A percentile compares a stretch with the other conserved stretches of the same genome.
Evolutionary conservation across 2,797 vertebrate species (phyloP).

Genomic region (Staurois parvus): DNA sequence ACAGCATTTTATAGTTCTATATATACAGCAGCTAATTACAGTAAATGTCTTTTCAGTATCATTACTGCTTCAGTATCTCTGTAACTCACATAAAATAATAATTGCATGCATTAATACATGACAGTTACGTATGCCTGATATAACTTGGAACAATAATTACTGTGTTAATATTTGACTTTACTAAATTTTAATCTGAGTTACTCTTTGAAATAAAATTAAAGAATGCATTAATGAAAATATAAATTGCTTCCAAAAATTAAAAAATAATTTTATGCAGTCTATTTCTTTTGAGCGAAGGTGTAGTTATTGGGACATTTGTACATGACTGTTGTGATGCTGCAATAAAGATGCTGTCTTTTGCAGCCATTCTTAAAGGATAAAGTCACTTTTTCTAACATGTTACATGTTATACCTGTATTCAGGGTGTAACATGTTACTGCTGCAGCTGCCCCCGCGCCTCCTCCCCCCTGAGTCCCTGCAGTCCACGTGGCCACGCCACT

Average conservation of each 20-base stretch:
- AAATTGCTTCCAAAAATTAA: background rate
- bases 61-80: background rate
- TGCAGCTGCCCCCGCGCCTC: no score
- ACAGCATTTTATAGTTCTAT: background rate
- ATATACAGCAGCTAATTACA: background rate
- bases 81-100: background rate
- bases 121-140: slow-evolving; percentile 5
- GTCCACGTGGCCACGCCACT: no score
- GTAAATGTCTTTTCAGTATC: slow-evolving; percentile 4
- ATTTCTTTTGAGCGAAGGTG: background rate
- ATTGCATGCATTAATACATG: slow-evolving; percentile 2
- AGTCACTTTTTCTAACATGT: no score
- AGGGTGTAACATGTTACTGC: no score
- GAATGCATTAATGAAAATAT: background rate
- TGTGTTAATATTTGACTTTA: background rate
- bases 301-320: background rate
- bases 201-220: background rate
- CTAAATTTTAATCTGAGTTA: background rate
- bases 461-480: no score
- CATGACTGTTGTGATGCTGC: background rate
- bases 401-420: no score
- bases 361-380: background rate
- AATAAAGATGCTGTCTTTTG: background rate
- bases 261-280: background rate
- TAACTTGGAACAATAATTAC: background rate